These are phyloP conservation scores for Salticus scenicus DNA, from an alignment of 2,888 invertebrate species.

Conservation along the genomic window DNA sequence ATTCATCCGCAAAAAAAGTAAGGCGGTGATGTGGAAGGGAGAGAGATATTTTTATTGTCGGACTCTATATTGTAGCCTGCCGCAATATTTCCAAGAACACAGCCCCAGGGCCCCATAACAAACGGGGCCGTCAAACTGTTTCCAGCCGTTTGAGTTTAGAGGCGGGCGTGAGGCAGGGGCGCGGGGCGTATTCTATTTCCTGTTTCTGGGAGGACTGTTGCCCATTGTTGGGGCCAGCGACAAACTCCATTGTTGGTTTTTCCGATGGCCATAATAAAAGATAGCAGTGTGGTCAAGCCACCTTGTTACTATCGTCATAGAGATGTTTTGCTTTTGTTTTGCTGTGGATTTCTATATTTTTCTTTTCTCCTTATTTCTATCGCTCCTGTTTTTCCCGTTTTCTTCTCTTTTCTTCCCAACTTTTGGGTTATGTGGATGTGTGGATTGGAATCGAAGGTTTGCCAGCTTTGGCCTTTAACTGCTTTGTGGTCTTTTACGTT, in stretches of 20 bases:
- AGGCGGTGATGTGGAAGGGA: background rate
- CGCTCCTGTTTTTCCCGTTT: slow-evolving; percentile 37
- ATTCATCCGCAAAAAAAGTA: background rate
- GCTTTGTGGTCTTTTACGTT: no score
- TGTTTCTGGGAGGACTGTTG: slow-evolving; percentile 33
- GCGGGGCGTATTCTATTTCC: slow-evolving; percentile 56
- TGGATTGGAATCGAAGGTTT: background rate
- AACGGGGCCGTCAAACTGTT: slow-evolving; percentile 48
- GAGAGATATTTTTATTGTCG: slow-evolving; percentile 57
- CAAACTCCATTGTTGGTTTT: slow-evolving; percentile 67
- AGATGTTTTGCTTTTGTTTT: slow-evolving; percentile 46
- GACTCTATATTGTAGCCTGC: slow-evolving; percentile 31
- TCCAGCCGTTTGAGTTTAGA: slow-evolving; percentile 31
- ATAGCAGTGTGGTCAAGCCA: slow-evolving; percentile 65
- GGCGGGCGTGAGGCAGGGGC: slow-evolving; percentile 6
- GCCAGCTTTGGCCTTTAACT: background rate
- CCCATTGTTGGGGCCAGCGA: slow-evolving; percentile 57
- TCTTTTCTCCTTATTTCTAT: slow-evolving; percentile 1
- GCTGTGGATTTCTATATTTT: background rate
- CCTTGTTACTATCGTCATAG: slow-evolving; percentile 64
- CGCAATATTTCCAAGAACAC: slow-evolving; percentile 42
- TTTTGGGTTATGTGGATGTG: slow-evolving; percentile 9
- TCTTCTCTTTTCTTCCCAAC: slow-evolving; percentile 24
- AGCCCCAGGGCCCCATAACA: slow-evolving; percentile 67
- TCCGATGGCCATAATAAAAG: slow-evolving; percentile 61